These are phyloP conservation scores for Lepidocyrtoides sp. DNA, from an alignment of 2,888 invertebrate genomes.

Conservation along the genomic window DNA sequence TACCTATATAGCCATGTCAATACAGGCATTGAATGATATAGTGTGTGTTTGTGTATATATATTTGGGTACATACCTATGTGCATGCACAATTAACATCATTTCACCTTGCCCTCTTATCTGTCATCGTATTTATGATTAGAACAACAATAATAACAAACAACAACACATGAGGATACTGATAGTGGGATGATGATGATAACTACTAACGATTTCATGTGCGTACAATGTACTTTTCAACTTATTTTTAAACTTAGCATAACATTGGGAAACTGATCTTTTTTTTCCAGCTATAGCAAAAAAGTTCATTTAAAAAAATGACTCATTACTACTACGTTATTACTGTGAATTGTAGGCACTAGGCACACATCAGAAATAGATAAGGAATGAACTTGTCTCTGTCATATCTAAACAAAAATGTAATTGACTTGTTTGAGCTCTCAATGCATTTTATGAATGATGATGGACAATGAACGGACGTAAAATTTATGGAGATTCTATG, in stretches of 20 bases:
- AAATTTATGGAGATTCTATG: too few relatives aligned
- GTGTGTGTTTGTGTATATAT: not conserved
- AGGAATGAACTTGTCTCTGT: not conserved
- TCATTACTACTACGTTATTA: not conserved
- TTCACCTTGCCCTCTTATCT: constrained; percentile 80
- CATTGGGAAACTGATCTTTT: not conserved
- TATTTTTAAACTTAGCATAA: not conserved
- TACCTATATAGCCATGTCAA: not conserved
- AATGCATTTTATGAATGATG: too few relatives aligned
- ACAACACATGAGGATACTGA: constrained; percentile 33
- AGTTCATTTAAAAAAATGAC: not conserved
- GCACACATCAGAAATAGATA: not conserved
- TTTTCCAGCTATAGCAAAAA: not conserved
- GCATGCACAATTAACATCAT: constrained; percentile 45
- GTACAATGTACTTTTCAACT: not conserved
- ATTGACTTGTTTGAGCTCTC: not conserved
- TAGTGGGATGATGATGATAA: not conserved
- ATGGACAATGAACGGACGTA: too few relatives aligned
- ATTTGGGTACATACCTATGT: not conserved
- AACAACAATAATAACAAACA: constrained; percentile 41
- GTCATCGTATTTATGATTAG: constrained; percentile 68
- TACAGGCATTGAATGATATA: not conserved
- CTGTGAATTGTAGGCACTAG: not conserved
- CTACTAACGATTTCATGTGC: not conserved
- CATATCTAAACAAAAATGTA: not conserved